Conservation (phyloP, 1,140 invertebrate genomes). For the Vollenhovia emeryi region DNA sequence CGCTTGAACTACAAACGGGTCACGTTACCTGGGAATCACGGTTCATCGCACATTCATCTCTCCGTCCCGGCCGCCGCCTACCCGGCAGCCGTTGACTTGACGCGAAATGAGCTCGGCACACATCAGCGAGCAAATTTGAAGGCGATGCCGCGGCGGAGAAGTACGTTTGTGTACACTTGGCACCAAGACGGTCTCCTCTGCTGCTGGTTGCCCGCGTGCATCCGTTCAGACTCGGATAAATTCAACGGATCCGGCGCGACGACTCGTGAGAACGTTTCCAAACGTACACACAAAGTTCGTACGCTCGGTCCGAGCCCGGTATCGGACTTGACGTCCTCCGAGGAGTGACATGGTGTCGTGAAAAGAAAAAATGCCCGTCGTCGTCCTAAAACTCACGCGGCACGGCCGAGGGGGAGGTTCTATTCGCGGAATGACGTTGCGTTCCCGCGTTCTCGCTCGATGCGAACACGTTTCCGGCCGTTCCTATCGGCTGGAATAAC, state of each 20-base stretch:
- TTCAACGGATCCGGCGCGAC: neutral
- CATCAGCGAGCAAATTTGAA: constrained; percentile 25
- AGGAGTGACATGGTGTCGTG: too few relatives aligned
- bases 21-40: constrained; percentile 59
- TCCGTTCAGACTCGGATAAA: neutral
- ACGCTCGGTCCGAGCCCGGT: neutral
- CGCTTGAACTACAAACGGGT: constrained; percentile 59
- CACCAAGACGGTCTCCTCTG: neutral
- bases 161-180: neutral
- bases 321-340: neutral
- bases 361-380: neutral
- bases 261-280: neutral
- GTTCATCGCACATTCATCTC: constrained; percentile 55
- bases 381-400: neutral
- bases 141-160: neutral
- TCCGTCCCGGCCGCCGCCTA: neutral
- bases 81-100: constrained; percentile 9
- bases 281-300: neutral
- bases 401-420: neutral
- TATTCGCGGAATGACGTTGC: constrained; percentile 10
- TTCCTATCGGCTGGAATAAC: constrained; percentile 33
- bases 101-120: constrained; percentile 39
- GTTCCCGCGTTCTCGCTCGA: neutral
- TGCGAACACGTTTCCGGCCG: neutral
- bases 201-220: neutral